These are phyloP conservation scores for Chlamydotis undulata DNA, from an alignment of 2,113 vertebrate genomes.

Conservation along the genomic window DNA sequence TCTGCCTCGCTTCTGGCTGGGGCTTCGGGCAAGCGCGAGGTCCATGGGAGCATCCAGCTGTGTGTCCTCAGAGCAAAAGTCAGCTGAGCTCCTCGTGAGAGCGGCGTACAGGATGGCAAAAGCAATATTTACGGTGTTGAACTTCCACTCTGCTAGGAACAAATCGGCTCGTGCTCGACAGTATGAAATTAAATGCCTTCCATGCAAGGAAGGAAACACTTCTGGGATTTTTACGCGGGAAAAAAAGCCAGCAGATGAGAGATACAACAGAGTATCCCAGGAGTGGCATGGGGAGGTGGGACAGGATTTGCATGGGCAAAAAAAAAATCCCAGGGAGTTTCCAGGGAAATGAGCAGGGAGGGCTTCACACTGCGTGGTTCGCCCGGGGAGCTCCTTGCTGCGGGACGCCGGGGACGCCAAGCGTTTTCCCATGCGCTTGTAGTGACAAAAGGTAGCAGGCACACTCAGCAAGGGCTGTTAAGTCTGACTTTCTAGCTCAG, in stretches of 20 bases:
- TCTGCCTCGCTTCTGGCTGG: not conserved
- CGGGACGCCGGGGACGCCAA: not conserved
- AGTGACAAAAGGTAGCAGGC: not conserved
- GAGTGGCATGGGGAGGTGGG: not conserved
- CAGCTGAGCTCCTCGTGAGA: not conserved
- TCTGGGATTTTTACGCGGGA: not conserved
- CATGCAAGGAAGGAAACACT: not conserved
- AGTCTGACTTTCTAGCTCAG: not conserved
- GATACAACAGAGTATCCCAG: not conserved
- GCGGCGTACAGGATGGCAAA: not conserved
- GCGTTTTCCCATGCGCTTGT: fast-evolving
- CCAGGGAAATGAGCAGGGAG: not conserved
- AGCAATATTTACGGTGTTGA: not conserved
- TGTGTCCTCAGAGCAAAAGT: fast-evolving
- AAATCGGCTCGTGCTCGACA: fast-evolving
- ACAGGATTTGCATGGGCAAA: not conserved
- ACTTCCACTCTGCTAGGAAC: not conserved
- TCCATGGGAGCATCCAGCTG: not conserved
- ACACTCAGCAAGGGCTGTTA: not conserved
- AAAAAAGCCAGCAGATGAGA: not conserved
- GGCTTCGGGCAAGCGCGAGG: not conserved
- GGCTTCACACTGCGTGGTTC: not conserved
- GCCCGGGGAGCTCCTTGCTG: not conserved
- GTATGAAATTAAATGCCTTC: not conserved
- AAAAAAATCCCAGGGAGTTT: not conserved